Evolutionary conservation across 2,113 vertebrate species (phyloP), one percentile per base, ranked within the genome.

Genomic region (Cephalopholis sonnerati): DNA sequence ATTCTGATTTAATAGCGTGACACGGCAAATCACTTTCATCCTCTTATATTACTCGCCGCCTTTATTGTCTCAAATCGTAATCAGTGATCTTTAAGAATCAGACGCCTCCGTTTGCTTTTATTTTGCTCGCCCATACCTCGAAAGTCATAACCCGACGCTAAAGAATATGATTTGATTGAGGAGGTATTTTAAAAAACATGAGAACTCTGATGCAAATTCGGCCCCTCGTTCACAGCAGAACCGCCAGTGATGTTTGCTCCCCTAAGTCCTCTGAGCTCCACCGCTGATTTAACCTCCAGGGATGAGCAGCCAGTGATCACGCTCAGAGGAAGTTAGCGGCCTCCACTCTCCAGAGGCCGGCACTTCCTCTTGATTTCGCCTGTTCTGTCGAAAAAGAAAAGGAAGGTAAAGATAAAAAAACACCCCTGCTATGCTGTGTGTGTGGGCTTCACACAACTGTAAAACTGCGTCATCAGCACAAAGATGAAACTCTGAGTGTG

Each of bases 401-500:
- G 82, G 82, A 88, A 93, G 89, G 92, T 93, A 93, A 89, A 91
- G 90, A 93, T 89, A 83, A 91, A 90, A 85, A 90, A 86, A 66
- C 76, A 79, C 89, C 87, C 86, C 88, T 87, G 88, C 93, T 86
- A 89, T 74, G 83, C 85, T 57, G 85, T 87, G 86, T 90, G 90
- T 93, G 90, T 94, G 91, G 92, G 93, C 92, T 92, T 92, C 90
- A 91, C 76, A 93, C 87, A 87, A 92, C 82, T 94, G 86, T 90
- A 92, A 94, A 93, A 92, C 80, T 94, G 94, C 92, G 87, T 93
- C 94, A 94, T 95, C 93, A 93, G 93, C 94, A 92, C 87, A 93
- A 93, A 93, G 92, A 94, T 94, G 80, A 91, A 92, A 85, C 85
- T 91, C 66, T 62, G 84, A 48, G 76, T 90, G 72, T 77, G 63